phyloP scores from a whole-genome alignment of 1,140 invertebrate genomes.

The Drosophila nikananu region DNA sequence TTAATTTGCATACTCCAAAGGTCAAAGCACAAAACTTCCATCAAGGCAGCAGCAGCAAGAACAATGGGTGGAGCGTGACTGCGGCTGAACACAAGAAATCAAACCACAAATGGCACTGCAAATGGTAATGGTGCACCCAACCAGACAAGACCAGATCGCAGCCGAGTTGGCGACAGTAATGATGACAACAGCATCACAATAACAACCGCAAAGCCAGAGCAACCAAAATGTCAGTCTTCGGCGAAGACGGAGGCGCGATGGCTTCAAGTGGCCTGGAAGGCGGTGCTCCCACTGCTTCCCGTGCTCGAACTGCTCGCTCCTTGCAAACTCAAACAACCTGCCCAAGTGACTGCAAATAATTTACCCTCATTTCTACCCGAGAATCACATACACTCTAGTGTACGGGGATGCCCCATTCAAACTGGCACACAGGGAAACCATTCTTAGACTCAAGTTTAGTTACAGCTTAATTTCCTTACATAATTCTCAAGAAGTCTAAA shows the following conservation, averaged over 20 bases:
- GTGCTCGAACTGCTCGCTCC: constrained; percentile 1
- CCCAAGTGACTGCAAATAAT: constrained; percentile 69
- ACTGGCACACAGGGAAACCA: not conserved
- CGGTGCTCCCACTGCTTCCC: not conserved
- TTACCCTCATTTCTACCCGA: constrained; percentile 32
- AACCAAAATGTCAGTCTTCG: constrained; percentile 52
- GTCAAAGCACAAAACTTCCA: constrained; percentile 53
- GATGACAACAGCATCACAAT: constrained; percentile 61
- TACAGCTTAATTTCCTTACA: not conserved
- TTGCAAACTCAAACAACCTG: constrained; percentile 54
- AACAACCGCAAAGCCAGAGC: constrained; percentile 54
- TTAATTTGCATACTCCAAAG: constrained; percentile 58
- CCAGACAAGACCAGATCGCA: constrained; percentile 4
- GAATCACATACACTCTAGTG: constrained; percentile 8
- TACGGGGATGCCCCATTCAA: constrained; percentile 3
- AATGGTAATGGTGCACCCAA: constrained; percentile 50
- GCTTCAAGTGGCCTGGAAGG: constrained; percentile 55
- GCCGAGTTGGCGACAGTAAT: constrained; percentile 49
- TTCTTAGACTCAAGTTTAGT: not conserved
- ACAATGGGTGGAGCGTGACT: constrained; percentile 39
- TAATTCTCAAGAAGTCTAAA: not conserved
- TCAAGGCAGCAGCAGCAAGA: constrained; percentile 21
- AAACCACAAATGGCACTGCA: constrained; percentile 75
- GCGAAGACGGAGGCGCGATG: constrained; percentile 13
- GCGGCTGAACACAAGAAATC: constrained; percentile 55